Conservation (phyloP, 2,113 vertebrate genomes). For the Charina bottae region DNA sequence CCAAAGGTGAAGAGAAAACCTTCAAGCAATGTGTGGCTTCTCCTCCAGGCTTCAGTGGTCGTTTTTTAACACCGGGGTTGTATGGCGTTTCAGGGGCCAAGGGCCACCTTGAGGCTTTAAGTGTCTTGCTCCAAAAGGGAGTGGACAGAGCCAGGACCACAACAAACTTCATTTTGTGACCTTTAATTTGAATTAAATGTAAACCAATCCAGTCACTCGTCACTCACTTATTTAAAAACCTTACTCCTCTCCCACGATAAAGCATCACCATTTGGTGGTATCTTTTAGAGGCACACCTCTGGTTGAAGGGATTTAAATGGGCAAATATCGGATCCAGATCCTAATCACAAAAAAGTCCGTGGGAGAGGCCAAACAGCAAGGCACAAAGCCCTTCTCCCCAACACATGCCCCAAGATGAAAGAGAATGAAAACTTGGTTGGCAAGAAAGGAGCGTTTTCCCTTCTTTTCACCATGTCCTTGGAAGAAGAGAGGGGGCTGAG, state of each 20-base stretch:
- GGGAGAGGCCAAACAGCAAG: neutral
- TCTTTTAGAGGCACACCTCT: neutral
- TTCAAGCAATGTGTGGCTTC: too few species aligned
- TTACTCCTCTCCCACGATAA: neutral
- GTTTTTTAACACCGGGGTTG: too few species aligned
- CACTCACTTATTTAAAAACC: neutral
- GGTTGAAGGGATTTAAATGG: neutral
- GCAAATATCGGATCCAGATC: neutral
- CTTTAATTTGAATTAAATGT: too few species aligned
- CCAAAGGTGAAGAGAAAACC: too few species aligned
- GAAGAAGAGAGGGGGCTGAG: neutral
- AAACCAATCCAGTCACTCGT: neutral
- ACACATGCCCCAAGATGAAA: neutral
- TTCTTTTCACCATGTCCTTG: neutral
- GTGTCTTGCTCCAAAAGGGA: too few species aligned
- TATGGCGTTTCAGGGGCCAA: too few species aligned
- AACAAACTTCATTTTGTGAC: too few species aligned
- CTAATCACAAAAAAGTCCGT: neutral
- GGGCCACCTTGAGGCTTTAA: too few species aligned
- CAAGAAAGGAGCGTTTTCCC: neutral
- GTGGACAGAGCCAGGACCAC: too few species aligned
- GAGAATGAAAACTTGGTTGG: neutral
- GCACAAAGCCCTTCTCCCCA: neutral
- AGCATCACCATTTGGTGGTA: neutral
- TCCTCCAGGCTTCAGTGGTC: too few species aligned